Base-by-base conservation (phyloP, 2,888 invertebrate species). In the Spialia ferax region DNA sequence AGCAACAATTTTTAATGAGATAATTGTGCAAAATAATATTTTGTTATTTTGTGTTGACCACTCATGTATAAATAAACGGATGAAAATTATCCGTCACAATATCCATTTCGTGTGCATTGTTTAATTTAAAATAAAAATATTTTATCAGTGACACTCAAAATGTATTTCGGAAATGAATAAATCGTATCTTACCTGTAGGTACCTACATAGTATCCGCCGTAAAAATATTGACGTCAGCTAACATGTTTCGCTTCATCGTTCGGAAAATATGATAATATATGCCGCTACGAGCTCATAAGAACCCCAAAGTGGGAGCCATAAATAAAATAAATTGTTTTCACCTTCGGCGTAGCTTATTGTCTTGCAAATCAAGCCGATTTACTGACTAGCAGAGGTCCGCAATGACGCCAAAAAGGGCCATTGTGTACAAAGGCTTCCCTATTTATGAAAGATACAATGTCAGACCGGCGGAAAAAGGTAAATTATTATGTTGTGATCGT, bases 291-390 rank as follows among this genome's bases (percentile, higher is more conserved):
- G 23, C 13, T 50, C 50, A 23, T 50, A 23, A 50, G 50, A 50
- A 50, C 23, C 50, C 23, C 50, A 52, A 11, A 23, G 50, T 13
- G 23, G 6, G 22, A 22, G 18, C 50, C 23, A 23, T 52, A 50
- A 50, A 50, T 50, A 50, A 50, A 50, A 50, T 22, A 50, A 50
- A 50, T 50, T 50, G 22, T 50, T 50, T 50, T 50, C 22, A 50
- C 50, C 50, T 50, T 22, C 22, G 4, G 50, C 13, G 20, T 22
- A 22, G 50, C 50, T 50, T 50, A 50, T 50, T 50, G 22, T 50
- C 50, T 50, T 50, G 22, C 50, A 50, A 50, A 50, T 50, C 50
- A 50, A 50, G 50, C 50, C 50, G 20, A 50, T 50, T 50, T 50
- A 50, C 22, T 20, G 50, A 22, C 22, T 50, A 50, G 20, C 11